Percentiles rank a stretch among this genome's conserved stretches.
Conservation (phyloP, 2,888 invertebrate species). For the Strigamia crassipes region DNA sequence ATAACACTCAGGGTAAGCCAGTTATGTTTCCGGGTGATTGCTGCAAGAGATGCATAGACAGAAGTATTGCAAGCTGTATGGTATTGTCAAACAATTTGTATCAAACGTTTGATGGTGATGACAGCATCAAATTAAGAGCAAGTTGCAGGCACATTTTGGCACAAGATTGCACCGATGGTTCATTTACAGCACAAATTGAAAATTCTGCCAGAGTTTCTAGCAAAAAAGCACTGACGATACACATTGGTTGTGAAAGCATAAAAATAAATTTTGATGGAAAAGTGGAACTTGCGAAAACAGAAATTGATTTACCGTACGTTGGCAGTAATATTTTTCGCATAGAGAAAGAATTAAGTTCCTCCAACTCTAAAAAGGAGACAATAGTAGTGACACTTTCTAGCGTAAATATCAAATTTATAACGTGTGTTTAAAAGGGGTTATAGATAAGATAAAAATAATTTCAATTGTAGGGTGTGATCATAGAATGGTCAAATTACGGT, state of each 20-base stretch:
- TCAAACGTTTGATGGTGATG: neutral
- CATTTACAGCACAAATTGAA: neutral
- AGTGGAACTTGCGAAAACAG: neutral
- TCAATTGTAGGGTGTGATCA: neutral
- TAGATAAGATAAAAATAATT: too few species aligned
- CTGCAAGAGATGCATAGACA: too few species aligned
- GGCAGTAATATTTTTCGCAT: too few species aligned
- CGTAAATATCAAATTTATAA: too few species aligned
- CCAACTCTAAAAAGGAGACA: too few species aligned
- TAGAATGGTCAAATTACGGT: neutral
- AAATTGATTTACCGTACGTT: neutral
- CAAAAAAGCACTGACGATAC: neutral
- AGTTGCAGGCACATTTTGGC: conserved; percentile 4
- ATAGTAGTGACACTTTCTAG: too few species aligned
- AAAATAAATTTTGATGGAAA: neutral
- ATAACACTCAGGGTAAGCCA: too few species aligned
- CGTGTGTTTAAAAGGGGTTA: too few species aligned
- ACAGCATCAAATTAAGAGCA: neutral
- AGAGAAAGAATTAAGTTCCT: too few species aligned
- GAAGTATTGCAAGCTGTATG: neutral
- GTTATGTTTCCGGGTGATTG: too few species aligned
- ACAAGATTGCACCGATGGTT: neutral
- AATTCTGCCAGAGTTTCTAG: neutral
- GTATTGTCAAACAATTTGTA: neutral
- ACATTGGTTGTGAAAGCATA: neutral